These are phyloP conservation scores for Sepiola atlantica DNA, from an alignment of 2,888 invertebrate species.

Conservation along the genomic window DNA sequence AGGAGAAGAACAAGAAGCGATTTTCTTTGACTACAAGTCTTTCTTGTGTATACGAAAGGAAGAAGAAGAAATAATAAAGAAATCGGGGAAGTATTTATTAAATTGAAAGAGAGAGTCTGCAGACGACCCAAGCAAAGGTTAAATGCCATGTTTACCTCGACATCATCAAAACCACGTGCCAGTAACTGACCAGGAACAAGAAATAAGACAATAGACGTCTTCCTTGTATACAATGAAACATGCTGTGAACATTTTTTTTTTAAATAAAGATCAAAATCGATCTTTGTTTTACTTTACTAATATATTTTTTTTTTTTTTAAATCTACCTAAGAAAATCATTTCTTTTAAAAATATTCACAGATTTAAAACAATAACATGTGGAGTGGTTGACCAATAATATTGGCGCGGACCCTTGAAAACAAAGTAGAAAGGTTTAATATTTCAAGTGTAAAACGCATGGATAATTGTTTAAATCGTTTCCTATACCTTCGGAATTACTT, in stretches of 20 bases:
- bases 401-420: neutral
- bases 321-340: neutral
- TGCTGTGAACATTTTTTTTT: too few species aligned
- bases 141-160: neutral
- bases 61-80: neutral
- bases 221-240: too few species aligned
- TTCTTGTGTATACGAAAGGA: neutral
- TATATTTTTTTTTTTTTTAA: neutral
- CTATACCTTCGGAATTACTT: conserved; percentile 39
- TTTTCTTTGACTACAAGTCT: neutral
- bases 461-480: neutral
- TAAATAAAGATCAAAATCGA: neutral
- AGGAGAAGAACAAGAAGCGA: neutral
- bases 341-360: neutral
- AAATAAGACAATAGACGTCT: neutral
- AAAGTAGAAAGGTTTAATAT: neutral
- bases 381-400: neutral
- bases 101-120: neutral
- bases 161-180: neutral
- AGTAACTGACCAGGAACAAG: neutral
- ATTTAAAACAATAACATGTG: neutral
- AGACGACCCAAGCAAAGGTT: neutral
- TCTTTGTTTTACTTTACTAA: neutral
- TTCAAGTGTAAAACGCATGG: neutral
- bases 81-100: neutral